These are phyloP conservation scores for Etheostoma spectabile DNA, from an alignment of 2,113 vertebrate species.

Conservation along the genomic window DNA sequence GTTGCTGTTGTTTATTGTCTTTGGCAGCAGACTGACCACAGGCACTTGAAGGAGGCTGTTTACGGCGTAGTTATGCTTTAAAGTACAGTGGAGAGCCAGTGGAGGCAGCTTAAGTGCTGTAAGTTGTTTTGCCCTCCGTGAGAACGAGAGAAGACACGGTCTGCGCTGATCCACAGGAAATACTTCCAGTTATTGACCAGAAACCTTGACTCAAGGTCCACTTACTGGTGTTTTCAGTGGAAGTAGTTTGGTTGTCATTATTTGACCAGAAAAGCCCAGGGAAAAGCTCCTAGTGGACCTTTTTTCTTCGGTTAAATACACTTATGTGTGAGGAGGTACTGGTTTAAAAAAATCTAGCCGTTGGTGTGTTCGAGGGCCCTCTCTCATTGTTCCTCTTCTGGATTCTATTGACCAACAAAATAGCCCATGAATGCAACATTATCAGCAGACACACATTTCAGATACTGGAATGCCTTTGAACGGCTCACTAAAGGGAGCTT, in stretches of 20 bases:
- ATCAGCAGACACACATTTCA: not conserved
- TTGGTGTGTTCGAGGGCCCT: not conserved
- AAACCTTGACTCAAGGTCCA: not conserved
- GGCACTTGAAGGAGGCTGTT: constrained; percentile 61
- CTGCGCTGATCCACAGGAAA: not conserved
- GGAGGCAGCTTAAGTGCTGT: constrained; percentile 43
- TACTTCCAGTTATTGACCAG: not conserved
- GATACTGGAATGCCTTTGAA: not conserved
- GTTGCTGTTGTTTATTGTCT: constrained; percentile 59
- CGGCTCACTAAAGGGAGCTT: not conserved
- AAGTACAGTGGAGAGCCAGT: constrained; percentile 36
- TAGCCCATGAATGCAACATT: not conserved
- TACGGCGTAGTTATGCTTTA: constrained; percentile 43
- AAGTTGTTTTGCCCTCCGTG: constrained; percentile 5
- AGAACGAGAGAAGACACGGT: not conserved
- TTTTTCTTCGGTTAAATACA: not conserved
- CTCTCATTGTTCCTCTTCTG: not conserved
- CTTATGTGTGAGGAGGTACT: not conserved
- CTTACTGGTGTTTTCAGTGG: not conserved
- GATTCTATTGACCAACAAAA: not conserved
- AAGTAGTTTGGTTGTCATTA: not conserved
- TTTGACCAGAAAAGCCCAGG: not conserved
- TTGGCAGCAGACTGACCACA: constrained; percentile 65
- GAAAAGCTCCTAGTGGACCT: not conserved
- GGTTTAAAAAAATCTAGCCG: not conserved